Percentiles rank a stretch among this genome's conserved stretches.
phyloP scores from a whole-genome alignment of 1,140 invertebrate genomes.

The Aphaenogaster ashmeadi region DNA sequence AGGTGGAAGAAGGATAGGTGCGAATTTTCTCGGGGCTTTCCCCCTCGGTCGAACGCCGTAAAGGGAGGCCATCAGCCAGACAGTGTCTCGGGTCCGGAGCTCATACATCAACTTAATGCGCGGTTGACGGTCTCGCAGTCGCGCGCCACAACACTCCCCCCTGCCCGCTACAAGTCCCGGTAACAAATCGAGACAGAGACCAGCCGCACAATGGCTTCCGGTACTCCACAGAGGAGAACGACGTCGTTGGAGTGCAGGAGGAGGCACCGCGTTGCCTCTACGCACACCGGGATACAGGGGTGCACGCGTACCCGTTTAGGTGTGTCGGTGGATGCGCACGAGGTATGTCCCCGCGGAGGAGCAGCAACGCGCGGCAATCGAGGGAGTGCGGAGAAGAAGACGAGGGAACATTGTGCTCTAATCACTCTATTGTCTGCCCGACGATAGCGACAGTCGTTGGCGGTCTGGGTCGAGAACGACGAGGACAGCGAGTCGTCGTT shows the following conservation, averaged over 20 bases:
- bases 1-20: slow-evolving; percentile 42
- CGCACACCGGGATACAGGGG: neutral
- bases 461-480: slow-evolving; percentile 42
- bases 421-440: slow-evolving; percentile 80
- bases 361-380: slow-evolving; percentile 48
- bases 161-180: slow-evolving; percentile 31
- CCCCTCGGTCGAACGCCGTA: slow-evolving; percentile 48
- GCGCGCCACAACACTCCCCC: slow-evolving; percentile 61
- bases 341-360: slow-evolving; percentile 22
- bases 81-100: slow-evolving; percentile 64
- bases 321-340: slow-evolving; percentile 28
- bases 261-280: neutral
- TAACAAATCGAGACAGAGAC: slow-evolving; percentile 68
- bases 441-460: slow-evolving; percentile 72
- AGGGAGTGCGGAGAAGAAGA: neutral
- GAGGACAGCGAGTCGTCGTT: slow-evolving; percentile 64
- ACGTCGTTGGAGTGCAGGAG: slow-evolving; percentile 3
- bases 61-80: slow-evolving; percentile 72
- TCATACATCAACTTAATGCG: slow-evolving; percentile 80
- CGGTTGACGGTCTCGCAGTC: slow-evolving; percentile 76
- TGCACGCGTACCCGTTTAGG: slow-evolving; percentile 37
- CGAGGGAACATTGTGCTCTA: slow-evolving; percentile 75
- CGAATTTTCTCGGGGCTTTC: slow-evolving; percentile 60
- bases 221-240: slow-evolving; percentile 47
- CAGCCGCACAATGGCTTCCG: slow-evolving; percentile 75